Percentiles rank a stretch among this genome's conserved stretches.
phyloP scores from a whole-genome alignment of 2,113 vertebrate species.

The Argyrosomus japonicus region DNA sequence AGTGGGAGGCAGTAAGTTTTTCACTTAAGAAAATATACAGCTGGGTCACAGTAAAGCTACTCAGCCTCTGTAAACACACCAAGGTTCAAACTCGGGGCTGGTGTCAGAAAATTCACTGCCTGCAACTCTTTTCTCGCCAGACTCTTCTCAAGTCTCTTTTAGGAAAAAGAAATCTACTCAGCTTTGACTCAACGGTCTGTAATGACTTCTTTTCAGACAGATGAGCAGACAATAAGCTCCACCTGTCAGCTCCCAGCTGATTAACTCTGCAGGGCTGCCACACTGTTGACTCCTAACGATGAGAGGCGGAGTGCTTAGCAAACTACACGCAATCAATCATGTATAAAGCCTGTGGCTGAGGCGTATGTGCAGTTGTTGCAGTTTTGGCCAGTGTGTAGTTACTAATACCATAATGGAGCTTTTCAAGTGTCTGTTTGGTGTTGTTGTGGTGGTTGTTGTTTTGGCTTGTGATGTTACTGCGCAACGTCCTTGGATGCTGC shows the following conservation, averaged over 20 bases:
- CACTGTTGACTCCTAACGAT: conserved; percentile 67
- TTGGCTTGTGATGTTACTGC: conserved; percentile 41
- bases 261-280: conserved; percentile 72
- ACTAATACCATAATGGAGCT: conserved; percentile 56
- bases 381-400: conserved; percentile 23
- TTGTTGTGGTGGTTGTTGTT: conserved; percentile 26
- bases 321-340: conserved; percentile 26
- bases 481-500: conserved; percentile 20
- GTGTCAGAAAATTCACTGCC: conserved; percentile 13
- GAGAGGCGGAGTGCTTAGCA: conserved; percentile 46
- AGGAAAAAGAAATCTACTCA: conserved; percentile 8
- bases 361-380: not conserved
- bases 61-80: no score
- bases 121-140: conserved; percentile 15
- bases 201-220: conserved; percentile 57
- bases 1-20: conserved; percentile 27
- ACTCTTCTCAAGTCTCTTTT: conserved; percentile 3
- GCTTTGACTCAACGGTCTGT: conserved; percentile 38
- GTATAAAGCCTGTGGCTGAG: conserved; percentile 54
- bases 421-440: conserved; percentile 42
- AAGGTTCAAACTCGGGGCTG: not conserved
- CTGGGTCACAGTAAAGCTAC: not conserved
- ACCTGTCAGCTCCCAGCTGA: conserved; percentile 69
- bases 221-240: conserved; percentile 66
- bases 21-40: conserved; percentile 5